Evolutionary conservation across 37 sponge, comb jelly and placozoan genomes (phyloP).

Genomic region (Spongilla lacustris): DNA sequence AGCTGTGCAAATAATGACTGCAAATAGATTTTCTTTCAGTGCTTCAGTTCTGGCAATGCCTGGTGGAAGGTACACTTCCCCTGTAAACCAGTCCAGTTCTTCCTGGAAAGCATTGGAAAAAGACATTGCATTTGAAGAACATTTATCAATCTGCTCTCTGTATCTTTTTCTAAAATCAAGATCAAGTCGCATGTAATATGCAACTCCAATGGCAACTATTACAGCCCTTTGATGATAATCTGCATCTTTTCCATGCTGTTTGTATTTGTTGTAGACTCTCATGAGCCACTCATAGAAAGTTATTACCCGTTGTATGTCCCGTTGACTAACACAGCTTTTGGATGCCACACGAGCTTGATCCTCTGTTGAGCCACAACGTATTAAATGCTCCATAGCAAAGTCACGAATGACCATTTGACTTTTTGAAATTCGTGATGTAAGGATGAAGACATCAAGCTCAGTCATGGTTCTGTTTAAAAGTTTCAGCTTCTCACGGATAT

Average conservation of each 20-base stretch:
- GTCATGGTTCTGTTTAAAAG: conserved; percentile 24
- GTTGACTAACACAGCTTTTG: conserved; percentile 79
- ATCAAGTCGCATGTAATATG: conserved; percentile 88
- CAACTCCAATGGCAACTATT: conserved; percentile 82
- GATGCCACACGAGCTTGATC: conserved; percentile 35
- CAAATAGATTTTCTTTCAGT: conserved; percentile 71
- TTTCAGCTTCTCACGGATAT: conserved; percentile 52
- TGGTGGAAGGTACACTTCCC: conserved; percentile 28
- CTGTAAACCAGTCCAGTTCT: conserved; percentile 16
- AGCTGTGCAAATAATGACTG: conserved; percentile 40
- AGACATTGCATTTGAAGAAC: background rate
- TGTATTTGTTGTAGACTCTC: conserved; percentile 10
- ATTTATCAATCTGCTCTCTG: conserved; percentile 18
- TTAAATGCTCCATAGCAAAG: conserved; percentile 59
- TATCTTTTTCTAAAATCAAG: conserved; percentile 46
- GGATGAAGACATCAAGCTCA: background rate
- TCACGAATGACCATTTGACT: conserved; percentile 69
- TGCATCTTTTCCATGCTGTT: conserved; percentile 5
- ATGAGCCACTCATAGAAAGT: conserved; percentile 40
- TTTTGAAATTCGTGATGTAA: conserved; percentile 48
- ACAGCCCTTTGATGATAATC: conserved; percentile 58
- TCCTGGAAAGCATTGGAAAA: conserved; percentile 7
- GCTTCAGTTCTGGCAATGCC: conserved; percentile 71
- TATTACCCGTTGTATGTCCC: conserved; percentile 75
- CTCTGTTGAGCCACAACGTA: background rate